These are phyloP conservation scores for Alfaro cultratus DNA, from an alignment of 2,797 vertebrate genomes.

Conservation along the genomic window DNA sequence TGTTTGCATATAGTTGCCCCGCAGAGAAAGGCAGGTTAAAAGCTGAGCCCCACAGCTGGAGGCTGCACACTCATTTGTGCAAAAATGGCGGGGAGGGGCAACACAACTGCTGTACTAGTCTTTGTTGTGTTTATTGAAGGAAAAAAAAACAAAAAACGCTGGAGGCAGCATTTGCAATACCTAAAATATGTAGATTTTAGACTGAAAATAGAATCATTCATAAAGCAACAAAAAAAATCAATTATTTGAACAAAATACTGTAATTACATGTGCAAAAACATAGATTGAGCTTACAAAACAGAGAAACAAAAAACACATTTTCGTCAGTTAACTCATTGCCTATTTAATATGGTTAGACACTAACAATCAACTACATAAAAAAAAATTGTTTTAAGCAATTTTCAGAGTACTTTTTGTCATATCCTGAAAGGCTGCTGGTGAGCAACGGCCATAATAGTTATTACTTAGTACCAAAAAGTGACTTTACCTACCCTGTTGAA, in stretches of 20 bases:
- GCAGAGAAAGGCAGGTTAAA: not conserved
- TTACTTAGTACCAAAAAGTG: not conserved
- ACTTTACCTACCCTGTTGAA: not conserved
- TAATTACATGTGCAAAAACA: not conserved
- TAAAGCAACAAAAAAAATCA: not conserved
- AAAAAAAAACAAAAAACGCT: not conserved
- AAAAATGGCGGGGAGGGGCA: slow-evolving; percentile 39
- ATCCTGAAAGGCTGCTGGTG: not conserved
- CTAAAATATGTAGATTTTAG: not conserved
- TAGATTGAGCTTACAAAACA: slow-evolving; percentile 1
- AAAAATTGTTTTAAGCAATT: not conserved
- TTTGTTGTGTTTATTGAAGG: not conserved
- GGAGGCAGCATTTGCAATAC: not conserved
- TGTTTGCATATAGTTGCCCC: not conserved
- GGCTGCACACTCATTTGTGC: not conserved
- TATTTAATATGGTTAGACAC: not conserved
- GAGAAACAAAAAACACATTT: not conserved
- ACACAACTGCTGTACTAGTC: not conserved
- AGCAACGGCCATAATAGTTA: slow-evolving; percentile 11
- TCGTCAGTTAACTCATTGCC: not conserved
- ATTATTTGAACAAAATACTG: too few relatives aligned
- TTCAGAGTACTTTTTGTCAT: not conserved
- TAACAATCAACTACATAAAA: not conserved
- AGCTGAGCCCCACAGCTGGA: not conserved
- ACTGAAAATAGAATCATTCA: not conserved